Percentiles rank a stretch among this genome's conserved stretches.
Evolutionary conservation across 2,113 vertebrate genomes (phyloP).

Genomic region (Fulmarus glacialis): DNA sequence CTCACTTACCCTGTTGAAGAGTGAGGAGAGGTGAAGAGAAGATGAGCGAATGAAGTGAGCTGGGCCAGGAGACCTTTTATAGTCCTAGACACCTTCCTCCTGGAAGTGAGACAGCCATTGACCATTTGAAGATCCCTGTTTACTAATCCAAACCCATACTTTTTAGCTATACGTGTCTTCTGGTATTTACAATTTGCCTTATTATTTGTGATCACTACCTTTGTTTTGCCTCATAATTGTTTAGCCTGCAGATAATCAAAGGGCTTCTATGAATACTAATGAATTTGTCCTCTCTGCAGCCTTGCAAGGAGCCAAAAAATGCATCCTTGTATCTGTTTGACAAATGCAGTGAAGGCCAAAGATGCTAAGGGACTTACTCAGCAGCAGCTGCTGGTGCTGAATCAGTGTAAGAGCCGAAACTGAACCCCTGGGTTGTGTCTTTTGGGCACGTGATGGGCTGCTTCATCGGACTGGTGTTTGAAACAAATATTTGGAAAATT

Average conservation of each 20-base stretch:
- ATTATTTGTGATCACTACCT: conserved; percentile 32
- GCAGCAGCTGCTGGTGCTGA: neutral
- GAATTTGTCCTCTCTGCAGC: conserved; percentile 2
- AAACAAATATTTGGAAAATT: neutral
- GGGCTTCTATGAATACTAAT: conserved; percentile 15
- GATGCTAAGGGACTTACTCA: conserved; percentile 22
- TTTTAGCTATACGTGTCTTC: neutral
- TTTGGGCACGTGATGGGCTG: neutral
- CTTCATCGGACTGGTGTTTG: neutral
- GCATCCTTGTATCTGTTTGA: neutral
- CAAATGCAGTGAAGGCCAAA: rapidly evolving
- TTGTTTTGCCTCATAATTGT: neutral
- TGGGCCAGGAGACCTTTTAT: conserved; percentile 35
- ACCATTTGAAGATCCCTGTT: conserved; percentile 19
- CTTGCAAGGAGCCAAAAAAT: conserved; percentile 19
- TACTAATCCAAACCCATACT: conserved; percentile 18
- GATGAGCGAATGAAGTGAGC: neutral
- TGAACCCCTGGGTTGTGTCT: neutral
- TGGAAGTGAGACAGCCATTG: conserved; percentile 62
- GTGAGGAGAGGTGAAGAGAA: neutral
- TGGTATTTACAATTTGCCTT: conserved; percentile 30
- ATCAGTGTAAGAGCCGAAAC: neutral
- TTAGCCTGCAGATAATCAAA: conserved; percentile 55
- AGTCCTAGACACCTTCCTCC: neutral
- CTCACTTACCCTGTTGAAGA: conserved; percentile 47